Conservation (phyloP, 2,113 vertebrate species). For the Alosa alosa region DNA sequence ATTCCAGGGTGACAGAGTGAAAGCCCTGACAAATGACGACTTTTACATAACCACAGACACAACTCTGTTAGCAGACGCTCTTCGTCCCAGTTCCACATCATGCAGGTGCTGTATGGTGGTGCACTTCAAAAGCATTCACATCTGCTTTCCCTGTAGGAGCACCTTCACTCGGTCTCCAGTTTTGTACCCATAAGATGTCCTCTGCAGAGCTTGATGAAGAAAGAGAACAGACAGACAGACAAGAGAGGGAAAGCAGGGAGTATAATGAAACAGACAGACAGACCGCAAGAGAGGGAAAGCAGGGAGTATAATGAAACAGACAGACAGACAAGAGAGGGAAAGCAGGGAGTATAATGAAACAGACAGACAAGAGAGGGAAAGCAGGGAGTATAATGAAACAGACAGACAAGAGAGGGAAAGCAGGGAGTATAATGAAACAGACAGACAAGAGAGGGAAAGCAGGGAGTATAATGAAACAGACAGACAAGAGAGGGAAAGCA, state of each 20-base stretch:
- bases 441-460: not conserved
- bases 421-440: no score
- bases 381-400: not conserved
- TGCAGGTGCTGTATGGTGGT: not conserved
- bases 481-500: not conserved
- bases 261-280: not conserved
- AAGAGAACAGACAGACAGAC: not conserved
- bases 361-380: not conserved
- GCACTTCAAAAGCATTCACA: not conserved
- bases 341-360: not conserved
- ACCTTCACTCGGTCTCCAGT: not conserved
- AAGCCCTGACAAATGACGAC: constrained; percentile 42
- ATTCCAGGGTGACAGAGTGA: constrained; percentile 45
- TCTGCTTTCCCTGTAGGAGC: not conserved
- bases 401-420: no score
- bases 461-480: not conserved
- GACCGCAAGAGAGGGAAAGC: not conserved
- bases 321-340: not conserved
- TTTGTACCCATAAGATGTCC: not conserved
- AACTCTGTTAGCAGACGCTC: not conserved
- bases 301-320: not conserved
- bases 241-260: not conserved
- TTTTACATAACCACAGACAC: not conserved
- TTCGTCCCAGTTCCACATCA: not conserved
- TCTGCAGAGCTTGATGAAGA: not conserved